Percentiles rank a stretch among this genome's conserved stretches.
Conservation (phyloP, 2,113 vertebrate genomes). For the Callipepla californica region DNA sequence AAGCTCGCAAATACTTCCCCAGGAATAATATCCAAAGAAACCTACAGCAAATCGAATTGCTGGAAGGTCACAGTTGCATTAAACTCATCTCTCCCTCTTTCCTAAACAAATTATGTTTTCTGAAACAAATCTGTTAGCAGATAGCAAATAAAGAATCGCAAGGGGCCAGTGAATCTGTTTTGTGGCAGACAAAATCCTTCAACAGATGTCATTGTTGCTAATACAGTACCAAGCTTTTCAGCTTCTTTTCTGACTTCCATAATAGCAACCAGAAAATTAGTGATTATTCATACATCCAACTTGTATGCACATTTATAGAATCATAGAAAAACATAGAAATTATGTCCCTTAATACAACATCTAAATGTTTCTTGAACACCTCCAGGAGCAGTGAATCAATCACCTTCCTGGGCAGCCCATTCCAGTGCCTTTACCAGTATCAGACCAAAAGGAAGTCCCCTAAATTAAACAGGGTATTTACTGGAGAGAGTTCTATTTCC, state of each 20-base stretch:
- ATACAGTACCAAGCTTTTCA: background rate
- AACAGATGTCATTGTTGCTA: background rate
- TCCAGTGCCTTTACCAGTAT: background rate
- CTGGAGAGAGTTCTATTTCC: background rate
- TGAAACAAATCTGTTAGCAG: background rate
- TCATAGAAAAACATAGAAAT: too few relatives aligned
- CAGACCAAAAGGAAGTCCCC: background rate
- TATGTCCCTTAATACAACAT: too few relatives aligned
- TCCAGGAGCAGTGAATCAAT: too few relatives aligned
- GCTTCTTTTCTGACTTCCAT: background rate
- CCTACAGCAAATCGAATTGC: background rate
- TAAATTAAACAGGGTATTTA: background rate
- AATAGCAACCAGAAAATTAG: background rate
- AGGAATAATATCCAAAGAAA: background rate
- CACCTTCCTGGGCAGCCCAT: too few relatives aligned
- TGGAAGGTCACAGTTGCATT: background rate
- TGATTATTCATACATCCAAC: background rate
- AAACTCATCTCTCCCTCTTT: background rate
- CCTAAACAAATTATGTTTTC: background rate
- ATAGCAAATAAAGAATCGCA: background rate
- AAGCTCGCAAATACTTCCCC: background rate
- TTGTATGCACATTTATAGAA: background rate
- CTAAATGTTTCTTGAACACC: too few relatives aligned
- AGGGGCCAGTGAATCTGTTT: background rate
- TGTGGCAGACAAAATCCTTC: background rate